Evolutionary conservation across 2,113 vertebrate species (phyloP).

Genomic region (Sapajus apella): DNA sequence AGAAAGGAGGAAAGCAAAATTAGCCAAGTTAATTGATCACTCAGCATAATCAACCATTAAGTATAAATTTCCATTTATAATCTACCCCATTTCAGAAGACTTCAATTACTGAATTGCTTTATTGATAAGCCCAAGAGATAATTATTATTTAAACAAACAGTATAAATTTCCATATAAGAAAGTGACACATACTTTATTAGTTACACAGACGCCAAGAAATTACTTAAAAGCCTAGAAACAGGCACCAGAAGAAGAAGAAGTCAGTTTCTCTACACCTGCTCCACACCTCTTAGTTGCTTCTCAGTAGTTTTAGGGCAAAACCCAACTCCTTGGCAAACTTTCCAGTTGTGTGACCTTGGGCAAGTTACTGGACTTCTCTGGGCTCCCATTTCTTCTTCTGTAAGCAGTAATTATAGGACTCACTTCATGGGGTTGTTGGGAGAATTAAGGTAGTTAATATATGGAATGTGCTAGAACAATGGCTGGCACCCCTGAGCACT

Average conservation of each 20-base stretch:
- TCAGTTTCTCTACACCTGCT: not conserved
- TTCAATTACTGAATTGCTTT: slow-evolving; percentile 54
- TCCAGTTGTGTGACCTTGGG: not conserved
- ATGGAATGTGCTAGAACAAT: not conserved
- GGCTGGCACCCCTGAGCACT: fast-evolving
- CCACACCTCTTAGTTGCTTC: not conserved
- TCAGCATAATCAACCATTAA: slow-evolving; percentile 58
- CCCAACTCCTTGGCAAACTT: not conserved
- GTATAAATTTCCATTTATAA: slow-evolving; percentile 69
- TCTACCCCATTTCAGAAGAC: slow-evolving; percentile 42
- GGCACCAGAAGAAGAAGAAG: not conserved
- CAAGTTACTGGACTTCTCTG: not conserved
- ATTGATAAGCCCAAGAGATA: slow-evolving; percentile 52
- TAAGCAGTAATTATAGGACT: not conserved
- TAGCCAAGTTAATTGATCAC: slow-evolving; percentile 62
- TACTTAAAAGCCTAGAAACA: not conserved
- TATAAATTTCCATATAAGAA: slow-evolving; percentile 29
- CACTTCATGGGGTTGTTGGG: not conserved
- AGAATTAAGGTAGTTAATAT: not conserved
- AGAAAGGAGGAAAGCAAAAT: slow-evolving; percentile 52
- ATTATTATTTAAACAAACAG: slow-evolving; percentile 54
- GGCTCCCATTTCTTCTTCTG: not conserved
- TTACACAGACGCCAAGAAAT: not conserved
- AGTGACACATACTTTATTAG: not conserved
- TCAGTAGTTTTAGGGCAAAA: not conserved